Conservation (phyloP, 2,113 vertebrate species). For the Clarias gariepinus region DNA sequence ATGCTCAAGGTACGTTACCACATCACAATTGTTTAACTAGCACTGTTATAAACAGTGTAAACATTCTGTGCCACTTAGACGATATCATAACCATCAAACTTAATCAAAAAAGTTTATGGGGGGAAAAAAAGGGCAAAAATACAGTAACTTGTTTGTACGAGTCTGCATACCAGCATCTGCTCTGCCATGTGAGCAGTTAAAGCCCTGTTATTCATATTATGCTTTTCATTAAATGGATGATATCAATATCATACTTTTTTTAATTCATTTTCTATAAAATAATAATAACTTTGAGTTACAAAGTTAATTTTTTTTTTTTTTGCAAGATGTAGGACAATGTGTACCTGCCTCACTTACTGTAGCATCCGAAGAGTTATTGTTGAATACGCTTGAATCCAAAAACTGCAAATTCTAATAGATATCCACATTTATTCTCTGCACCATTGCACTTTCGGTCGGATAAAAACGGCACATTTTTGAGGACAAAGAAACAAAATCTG, state of each 20-base stretch:
- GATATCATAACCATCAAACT: background rate
- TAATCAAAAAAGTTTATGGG: background rate
- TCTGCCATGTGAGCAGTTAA: background rate
- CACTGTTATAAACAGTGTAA: background rate
- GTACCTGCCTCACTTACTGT: background rate
- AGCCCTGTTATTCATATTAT: background rate
- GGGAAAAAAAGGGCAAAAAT: background rate
- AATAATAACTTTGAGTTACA: no score
- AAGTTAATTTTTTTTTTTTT: no score
- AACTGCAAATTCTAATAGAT: no score
- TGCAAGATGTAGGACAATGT: no score
- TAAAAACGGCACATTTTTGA: no score
- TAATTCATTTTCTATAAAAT: no score
- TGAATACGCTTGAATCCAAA: no score
- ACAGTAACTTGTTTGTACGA: background rate
- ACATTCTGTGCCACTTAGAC: background rate
- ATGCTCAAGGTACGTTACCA: conserved; percentile 88
- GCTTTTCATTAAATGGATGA: background rate
- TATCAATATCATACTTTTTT: no score
- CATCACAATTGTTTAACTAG: background rate
- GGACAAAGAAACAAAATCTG: no score
- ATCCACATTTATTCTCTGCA: no score
- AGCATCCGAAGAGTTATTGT: no score
- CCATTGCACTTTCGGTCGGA: no score
- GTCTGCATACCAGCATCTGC: background rate